These are phyloP conservation scores for Leptonema lineaticorne DNA, from an alignment of 1,140 invertebrate species.

Conservation along the genomic window DNA sequence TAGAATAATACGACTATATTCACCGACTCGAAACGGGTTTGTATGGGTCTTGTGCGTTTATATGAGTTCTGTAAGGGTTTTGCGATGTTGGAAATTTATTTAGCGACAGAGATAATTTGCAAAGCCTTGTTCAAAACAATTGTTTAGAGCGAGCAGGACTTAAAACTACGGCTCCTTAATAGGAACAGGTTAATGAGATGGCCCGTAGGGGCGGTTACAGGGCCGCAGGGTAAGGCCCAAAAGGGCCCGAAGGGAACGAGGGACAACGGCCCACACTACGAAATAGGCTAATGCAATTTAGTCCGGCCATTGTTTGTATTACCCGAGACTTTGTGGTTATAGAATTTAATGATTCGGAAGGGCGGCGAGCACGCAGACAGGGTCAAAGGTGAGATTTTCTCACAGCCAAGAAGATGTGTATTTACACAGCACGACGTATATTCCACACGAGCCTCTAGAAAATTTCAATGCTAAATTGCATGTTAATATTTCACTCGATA, in stretches of 20 bases:
- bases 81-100: conserved; percentile 17
- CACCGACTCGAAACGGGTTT: too few species aligned
- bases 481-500: too few species aligned
- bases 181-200: conserved; percentile 40
- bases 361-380: conserved; percentile 3
- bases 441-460: too few species aligned
- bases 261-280: conserved; percentile 4
- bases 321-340: conserved; percentile 42
- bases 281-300: conserved; percentile 42
- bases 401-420: neutral
- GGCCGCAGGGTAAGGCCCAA: too few species aligned
- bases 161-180: conserved; percentile 28
- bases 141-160: conserved; percentile 14
- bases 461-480: too few species aligned
- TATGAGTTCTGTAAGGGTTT: conserved; percentile 1
- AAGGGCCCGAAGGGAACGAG: too few species aligned
- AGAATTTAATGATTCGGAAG: conserved; percentile 43
- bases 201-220: conserved; percentile 18
- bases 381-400: conserved; percentile 9
- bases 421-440: neutral
- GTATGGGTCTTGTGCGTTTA: too few species aligned
- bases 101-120: conserved; percentile 24
- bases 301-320: conserved; percentile 42
- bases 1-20: too few species aligned
- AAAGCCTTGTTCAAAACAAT: conserved; percentile 22